Base-by-base conservation (phyloP, 2,888 invertebrate genomes). In the Lordiphosa fenestrarum region DNA sequence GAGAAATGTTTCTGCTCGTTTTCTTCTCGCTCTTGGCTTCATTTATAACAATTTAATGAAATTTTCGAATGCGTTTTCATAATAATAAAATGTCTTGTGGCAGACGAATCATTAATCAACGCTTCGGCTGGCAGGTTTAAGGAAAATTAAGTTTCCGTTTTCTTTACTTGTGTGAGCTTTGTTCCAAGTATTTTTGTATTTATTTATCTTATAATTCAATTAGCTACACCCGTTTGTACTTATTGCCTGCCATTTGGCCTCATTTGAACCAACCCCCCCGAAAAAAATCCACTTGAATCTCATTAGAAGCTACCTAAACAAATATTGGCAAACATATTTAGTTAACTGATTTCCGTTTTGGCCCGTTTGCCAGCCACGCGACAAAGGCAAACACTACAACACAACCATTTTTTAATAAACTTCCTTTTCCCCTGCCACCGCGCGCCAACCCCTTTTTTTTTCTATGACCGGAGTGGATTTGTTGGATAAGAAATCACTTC, bases 31-130 rank as follows among this genome's bases (percentile, higher is more conserved):
- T 64, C 46, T 44, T 39, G 42, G 48, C 59, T 76, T 66, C 80
- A 81, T 81, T 81, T 81, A 81, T 81, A 84, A 84, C 84, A 84
- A 84, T 81, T 82, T 84, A 74, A 81, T 81, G 78, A 84, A 81
- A 80, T 72, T 80, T 80, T 82, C 78, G 63, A 81, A 78, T 80
- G 66, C 84, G 81, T 78, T 80, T 84, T 71, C 82, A 81, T 81
- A 77, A 80, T 61, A 41, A 46, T 61, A 41, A 46, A 48, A 37
- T 35, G 23, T 54, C 51, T 53, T 42, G 37, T 36, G 44, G 40
- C 48, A 30, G 36, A 30, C 13, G 21, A 30, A 60, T 54, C 83
- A 82, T 80, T 82, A 82, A 76, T 82, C 83, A 76, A 30, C 64
- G 66, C 38, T 33, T 15, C 51, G 50, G 51, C 64, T 76, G 77